Base-by-base conservation (phyloP, 2,797 vertebrate species). In the Geotrypetes seraphini region DNA sequence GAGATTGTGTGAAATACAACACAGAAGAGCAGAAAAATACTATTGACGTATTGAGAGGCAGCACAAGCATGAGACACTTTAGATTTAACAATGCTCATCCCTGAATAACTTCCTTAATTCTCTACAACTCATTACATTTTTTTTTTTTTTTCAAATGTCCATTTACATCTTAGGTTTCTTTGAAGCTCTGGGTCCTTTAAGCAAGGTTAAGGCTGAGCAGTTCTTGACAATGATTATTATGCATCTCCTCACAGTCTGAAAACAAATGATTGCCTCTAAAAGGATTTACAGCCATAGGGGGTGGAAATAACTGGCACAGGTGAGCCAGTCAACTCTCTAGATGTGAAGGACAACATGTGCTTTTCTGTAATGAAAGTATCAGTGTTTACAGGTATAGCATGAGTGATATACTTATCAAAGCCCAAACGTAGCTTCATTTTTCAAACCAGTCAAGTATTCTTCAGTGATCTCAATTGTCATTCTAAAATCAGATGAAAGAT, bases 341-440 rank as follows among this genome's bases (percentile, higher is more conserved):
- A 47, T 62, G 11, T 22, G 43, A 57, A 56, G 41, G 45, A 44
- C 27, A 36, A 43, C 45, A 4, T 8, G 26, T 18, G 30, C 10
- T 43, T 31, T 40, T 47, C 14, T 55, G 50, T 20, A 23, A 25
- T 9, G 15, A 9, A 9, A 31, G 19, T 19, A 35, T 38, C 13
- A 22, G 6, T 28, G 19, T 57, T 66, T 54, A 30, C 34, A 26
- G 22, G 28, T 35, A 36, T 7, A 17, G 21, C 22, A 24, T 53
- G 31, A 48, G 25, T 22, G 36, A 37, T 28, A 35, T 5, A 42
- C 32, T 49, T 35, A 36, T 12, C 27, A 47, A 58, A 50, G 29
- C 53, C 12, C 60, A 62, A 57, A 33, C n/a, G 52, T 57, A 37
- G 11, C 16, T 59, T 53, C 35, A 7, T 7, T 17, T 25, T 11